Percentiles rank a stretch among this genome's conserved stretches.
phyloP scores from a whole-genome alignment of 2,888 invertebrate genomes.

The Scelioninae gen. 2 region DNA sequence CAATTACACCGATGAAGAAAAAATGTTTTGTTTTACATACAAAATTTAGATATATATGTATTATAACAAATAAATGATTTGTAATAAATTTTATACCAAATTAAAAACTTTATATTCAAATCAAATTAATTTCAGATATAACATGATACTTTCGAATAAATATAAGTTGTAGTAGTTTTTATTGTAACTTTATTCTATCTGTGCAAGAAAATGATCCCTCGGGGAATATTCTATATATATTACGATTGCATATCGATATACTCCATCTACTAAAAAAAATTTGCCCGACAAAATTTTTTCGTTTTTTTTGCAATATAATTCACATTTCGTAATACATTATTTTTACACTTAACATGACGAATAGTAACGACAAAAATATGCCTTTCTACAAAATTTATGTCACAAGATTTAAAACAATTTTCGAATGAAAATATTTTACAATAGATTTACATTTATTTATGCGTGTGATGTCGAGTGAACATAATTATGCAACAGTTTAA shows the following conservation, averaged over 20 bases:
- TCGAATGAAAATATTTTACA: background rate
- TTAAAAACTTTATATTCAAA: no score
- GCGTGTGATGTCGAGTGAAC: background rate
- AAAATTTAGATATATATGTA: no score
- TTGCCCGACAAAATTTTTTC: no score
- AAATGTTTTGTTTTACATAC: no score
- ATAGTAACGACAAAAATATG: background rate
- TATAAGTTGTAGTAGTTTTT: no score
- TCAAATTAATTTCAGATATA: no score
- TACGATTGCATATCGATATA: background rate
- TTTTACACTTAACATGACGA: background rate
- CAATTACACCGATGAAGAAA: no score
- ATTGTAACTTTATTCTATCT: no score
- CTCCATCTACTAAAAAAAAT: background rate
- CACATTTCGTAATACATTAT: slow-evolving; percentile 1
- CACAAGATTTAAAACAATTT: background rate
- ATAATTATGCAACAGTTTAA: background rate
- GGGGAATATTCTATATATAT: background rate
- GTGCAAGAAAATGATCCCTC: background rate
- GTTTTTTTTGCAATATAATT: background rate
- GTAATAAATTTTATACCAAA: no score
- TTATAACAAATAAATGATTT: no score
- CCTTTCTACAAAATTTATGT: background rate
- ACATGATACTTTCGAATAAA: no score
- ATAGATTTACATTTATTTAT: background rate